phyloP scores from a whole-genome alignment of 2,113 vertebrate species.

The Meriones unguiculatus region DNA sequence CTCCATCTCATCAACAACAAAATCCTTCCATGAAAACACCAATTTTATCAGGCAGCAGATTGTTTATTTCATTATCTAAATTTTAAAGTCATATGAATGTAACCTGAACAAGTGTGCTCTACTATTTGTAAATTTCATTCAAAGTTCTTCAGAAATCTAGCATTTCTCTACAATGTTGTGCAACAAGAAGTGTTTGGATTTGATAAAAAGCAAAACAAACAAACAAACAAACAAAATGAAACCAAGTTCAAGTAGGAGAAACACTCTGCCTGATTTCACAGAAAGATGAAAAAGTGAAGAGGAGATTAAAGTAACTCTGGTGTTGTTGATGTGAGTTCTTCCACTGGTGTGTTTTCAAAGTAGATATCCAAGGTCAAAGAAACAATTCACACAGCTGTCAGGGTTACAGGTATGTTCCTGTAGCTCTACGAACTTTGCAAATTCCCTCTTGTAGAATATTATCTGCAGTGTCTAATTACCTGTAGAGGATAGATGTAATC shows the following conservation, averaged over 20 bases:
- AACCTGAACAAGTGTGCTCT: slow-evolving; percentile 58
- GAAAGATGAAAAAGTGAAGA: neutral
- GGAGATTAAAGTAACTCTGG: neutral
- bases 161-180: slow-evolving; percentile 22
- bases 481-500: neutral
- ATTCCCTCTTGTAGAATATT: neutral
- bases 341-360: neutral
- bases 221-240: slow-evolving; percentile 31
- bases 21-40: slow-evolving; percentile 23
- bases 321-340: neutral
- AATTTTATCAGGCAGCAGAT: neutral
- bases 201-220: no score
- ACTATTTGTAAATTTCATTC: slow-evolving; percentile 52
- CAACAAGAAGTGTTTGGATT: neutral
- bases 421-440: neutral
- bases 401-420: neutral
- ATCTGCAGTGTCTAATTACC: neutral
- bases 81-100: slow-evolving; percentile 52
- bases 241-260: slow-evolving; percentile 30
- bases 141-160: slow-evolving; percentile 61
- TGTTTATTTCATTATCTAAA: slow-evolving; percentile 65
- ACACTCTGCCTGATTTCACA: neutral
- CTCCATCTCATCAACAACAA: neutral
- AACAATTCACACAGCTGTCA: neutral
- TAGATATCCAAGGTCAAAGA: neutral